These are phyloP conservation scores for Microcebus ravelobensis DNA, from an alignment of 2,113 vertebrate species.

Conservation along the genomic window DNA sequence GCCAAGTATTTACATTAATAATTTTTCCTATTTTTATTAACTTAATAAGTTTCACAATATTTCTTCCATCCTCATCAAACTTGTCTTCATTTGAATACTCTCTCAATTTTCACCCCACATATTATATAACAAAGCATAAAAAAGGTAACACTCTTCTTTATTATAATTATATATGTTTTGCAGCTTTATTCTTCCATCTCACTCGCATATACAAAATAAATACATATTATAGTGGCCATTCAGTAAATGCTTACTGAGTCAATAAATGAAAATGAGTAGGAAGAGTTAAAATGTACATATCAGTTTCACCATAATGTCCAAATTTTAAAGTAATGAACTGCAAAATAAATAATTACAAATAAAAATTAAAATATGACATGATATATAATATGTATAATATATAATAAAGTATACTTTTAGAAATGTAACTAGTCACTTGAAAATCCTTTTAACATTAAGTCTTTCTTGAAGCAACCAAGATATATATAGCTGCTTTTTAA, in stretches of 20 bases:
- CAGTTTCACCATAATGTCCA: neutral
- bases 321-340: neutral
- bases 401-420: neutral
- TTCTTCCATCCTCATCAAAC: neutral
- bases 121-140: neutral
- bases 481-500: neutral
- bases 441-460: neutral
- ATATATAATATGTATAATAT: neutral
- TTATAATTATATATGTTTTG: neutral
- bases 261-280: neutral
- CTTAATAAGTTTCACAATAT: neutral
- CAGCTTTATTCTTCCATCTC: neutral
- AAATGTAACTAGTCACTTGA: neutral
- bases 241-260: neutral
- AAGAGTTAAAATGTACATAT: neutral
- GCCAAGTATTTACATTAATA: neutral
- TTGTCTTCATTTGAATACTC: neutral
- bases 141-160: neutral
- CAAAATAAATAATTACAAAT: neutral
- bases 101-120: neutral
- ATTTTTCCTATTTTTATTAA: neutral
- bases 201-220: neutral
- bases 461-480: neutral
- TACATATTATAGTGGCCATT: neutral
- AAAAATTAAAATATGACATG: slow-evolving; percentile 2